These are phyloP conservation scores for Sciurus vulgaris DNA, from an alignment of 2,797 vertebrate genomes.

Conservation along the genomic window DNA sequence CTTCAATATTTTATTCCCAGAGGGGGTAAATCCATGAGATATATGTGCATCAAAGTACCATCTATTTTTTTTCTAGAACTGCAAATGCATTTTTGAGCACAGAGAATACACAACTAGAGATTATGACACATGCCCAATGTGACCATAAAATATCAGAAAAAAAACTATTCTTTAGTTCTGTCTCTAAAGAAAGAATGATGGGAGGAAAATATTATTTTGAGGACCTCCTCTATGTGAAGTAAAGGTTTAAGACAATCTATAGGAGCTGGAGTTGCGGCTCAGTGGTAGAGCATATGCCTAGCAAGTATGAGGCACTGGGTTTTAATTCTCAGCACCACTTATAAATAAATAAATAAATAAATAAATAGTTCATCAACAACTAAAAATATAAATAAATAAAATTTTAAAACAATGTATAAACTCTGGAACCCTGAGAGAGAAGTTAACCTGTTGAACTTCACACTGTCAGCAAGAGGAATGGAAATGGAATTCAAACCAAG, in stretches of 20 bases:
- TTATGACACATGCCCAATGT: neutral
- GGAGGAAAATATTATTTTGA: slow-evolving; percentile 9
- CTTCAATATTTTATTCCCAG: neutral
- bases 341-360: too few species aligned
- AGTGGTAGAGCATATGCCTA: too few species aligned
- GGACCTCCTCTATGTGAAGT: neutral
- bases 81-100: neutral
- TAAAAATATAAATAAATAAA: too few species aligned
- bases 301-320: too few species aligned
- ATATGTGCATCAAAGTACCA: neutral
- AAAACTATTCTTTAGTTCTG: slow-evolving; percentile 42
- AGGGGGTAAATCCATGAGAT: slow-evolving; percentile 9
- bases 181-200: slow-evolving; percentile 47
- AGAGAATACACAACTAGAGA: neutral
- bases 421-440: neutral
- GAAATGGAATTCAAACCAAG: slow-evolving; percentile 61
- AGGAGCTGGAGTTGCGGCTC: too few species aligned
- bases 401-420: neutral
- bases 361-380: too few species aligned
- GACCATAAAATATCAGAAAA: slow-evolving; percentile 2
- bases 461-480: neutral
- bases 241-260: neutral
- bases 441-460: slow-evolving; percentile 56
- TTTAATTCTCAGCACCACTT: too few species aligned
- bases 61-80: neutral